Base-by-base conservation (phyloP, 2,113 vertebrate species). In the Euleptes europaea region DNA sequence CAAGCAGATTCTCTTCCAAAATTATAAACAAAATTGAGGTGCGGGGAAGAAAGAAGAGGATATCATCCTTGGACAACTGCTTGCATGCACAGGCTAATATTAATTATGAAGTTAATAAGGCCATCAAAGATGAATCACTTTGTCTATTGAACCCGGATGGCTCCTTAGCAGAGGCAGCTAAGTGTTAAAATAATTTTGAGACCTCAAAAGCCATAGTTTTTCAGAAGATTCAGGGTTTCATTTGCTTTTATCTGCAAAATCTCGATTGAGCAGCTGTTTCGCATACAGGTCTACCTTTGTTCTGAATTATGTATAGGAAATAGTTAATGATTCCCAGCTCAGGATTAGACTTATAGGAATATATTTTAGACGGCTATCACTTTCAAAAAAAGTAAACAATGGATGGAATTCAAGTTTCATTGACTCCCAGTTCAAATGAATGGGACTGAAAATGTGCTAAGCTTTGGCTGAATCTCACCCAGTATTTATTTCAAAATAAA, bases 301-400 rank as follows among this genome's bases (percentile, higher is more conserved):
- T 79, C 87, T 83, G 51, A 49, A 13, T 84, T 75, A 19, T 65
- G 15, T 33, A 8, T 31, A 77, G 82, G 85, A 92, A 94, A 92
- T 89, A 84, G 86, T 78, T 13, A 88, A 90, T 51, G 84, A 92
- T 80, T 90, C 89, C 71, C 88, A 88, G 71, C 86, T 92, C 85
- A 90, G 67, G 76, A 87, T 85, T 92, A 93, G 92, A 54, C 42
- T 13, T 49, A 12, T 78, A 12, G 12, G 40, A 26, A 33, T 92
- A 33, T 92, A 33, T 93, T 92, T 85, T 89, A 92, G 89, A 88
- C 31, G 0, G 82, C 89, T 93, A 90, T 92, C 71, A 88, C 87
- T 80, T 3, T 88, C 44, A 1, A 42, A 77, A 77, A 78, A 77
- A 44, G 11, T 31, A 42, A 67, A 8, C 33, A n/a, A 23, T 26